These are phyloP conservation scores for Danio kyathit DNA, from an alignment of 2,797 vertebrate species.

Conservation along the genomic window DNA sequence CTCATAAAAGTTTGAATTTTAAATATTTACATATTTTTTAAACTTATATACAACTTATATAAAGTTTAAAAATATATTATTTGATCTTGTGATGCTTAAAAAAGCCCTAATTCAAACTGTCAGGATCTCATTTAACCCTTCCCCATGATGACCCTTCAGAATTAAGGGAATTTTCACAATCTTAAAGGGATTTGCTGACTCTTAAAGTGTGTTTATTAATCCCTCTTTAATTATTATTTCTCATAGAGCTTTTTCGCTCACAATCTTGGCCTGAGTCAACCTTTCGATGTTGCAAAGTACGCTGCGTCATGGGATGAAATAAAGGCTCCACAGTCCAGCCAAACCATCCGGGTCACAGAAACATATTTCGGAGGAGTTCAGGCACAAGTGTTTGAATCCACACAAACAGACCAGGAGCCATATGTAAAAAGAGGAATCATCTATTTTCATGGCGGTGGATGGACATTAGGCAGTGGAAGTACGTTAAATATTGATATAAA, in stretches of 20 bases:
- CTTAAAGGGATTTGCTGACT: slow-evolving; percentile 2
- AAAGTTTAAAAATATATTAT: neutral
- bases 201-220: neutral
- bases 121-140: neutral
- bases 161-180: neutral
- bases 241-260: slow-evolving; percentile 86
- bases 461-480: slow-evolving; percentile 92
- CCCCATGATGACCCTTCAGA: neutral
- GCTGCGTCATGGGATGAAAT: slow-evolving; percentile 84
- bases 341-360: slow-evolving; percentile 82
- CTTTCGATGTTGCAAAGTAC: slow-evolving; percentile 84
- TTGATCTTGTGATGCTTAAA: neutral
- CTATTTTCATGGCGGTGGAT: slow-evolving; percentile 95
- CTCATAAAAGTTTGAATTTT: too few species aligned
- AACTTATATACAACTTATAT: too few species aligned
- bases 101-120: neutral
- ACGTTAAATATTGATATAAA: slow-evolving; percentile 54
- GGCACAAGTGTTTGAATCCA: slow-evolving; percentile 87
- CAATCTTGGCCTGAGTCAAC: slow-evolving; percentile 85
- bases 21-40: too few species aligned
- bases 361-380: slow-evolving; percentile 85
- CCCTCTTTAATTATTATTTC: neutral
- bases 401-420: slow-evolving; percentile 51
- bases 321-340: slow-evolving; percentile 78
- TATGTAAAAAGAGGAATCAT: slow-evolving; percentile 83